Base-by-base conservation (phyloP, 2,888 invertebrate genomes). In the Hydriomena furcata region DNA sequence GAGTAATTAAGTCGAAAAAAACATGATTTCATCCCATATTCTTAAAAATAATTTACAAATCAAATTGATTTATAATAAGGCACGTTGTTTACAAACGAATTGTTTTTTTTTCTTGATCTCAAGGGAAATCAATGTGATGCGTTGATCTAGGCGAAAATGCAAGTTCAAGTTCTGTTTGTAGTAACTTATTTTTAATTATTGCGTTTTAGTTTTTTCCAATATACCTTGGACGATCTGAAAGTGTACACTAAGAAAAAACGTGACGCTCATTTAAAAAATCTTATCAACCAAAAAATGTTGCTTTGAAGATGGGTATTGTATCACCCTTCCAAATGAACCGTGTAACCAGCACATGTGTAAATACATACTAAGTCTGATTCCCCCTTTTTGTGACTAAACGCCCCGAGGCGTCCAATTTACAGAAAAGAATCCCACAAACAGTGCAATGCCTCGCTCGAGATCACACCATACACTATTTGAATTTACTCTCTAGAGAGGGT, bases 391-490 rank as follows among this genome's bases (percentile, higher is more conserved):
- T 73, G 76, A 73, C 79, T 82, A 82, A 83, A 79, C 83, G 72
- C 76, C 89, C 82, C 61, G 81, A 83, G 84, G 90, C 89, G 70
- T 84, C 81, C 90, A 89, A 89, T 90, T 89, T 88, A 80, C 79
- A 82, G 84, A 80, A 84, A 89, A 87, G 82, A 86, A 85, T 85
- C 82, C 83, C 84, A 81, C 87, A 86, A 84, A 84, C 84, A 82
- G 77, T 83, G 76, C 84, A 82, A 77, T 83, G 76, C 73, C 74
- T 68, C 88, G 87, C 85, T 80, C 70, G 82, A 87, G 83, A 85
- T 87, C 86, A 88, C 87, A 85, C 81, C 79, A 75, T 76, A 72
- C 86, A 90, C 89, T 89, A 90, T 90, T 86, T 84, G 88, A 88
- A 87, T 87, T 85, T 82, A 68, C 81, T 82, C 76, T 73, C 64